Percentiles rank a stretch among this genome's conserved stretches.
Conservation (phyloP, 2,888 invertebrate genomes). For the Microchrysa polita region DNA sequence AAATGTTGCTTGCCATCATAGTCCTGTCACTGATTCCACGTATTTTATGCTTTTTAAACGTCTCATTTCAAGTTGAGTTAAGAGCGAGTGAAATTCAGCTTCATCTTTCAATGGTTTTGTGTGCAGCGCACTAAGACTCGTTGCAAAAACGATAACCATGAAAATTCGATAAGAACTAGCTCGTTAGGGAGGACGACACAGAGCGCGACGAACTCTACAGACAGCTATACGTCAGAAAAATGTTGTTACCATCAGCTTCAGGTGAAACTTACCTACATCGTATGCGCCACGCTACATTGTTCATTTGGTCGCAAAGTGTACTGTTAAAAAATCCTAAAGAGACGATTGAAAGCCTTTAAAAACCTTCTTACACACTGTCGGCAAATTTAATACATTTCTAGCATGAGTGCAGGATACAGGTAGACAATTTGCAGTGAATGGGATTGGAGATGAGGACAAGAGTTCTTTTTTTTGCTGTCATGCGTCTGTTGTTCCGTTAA, state of each 20-base stretch:
- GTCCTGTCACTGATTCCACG: no score
- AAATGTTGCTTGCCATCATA: no score
- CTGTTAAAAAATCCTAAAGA: not conserved
- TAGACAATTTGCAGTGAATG: no score
- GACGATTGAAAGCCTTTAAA: not conserved
- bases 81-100: constrained; percentile 7
- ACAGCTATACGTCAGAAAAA: no score
- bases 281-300: not conserved
- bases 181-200: not conserved
- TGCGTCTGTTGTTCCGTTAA: no score
- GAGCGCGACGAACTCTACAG: no score
- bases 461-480: not conserved
- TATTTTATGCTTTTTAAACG: no score
- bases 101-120: not conserved
- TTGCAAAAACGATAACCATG: constrained; percentile 20
- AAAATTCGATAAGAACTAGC: constrained; percentile 28
- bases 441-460: no score
- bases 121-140: constrained; percentile 13
- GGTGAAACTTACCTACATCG: no score
- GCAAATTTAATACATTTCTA: constrained; percentile 19
- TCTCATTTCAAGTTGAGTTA: not conserved
- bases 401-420: not conserved
- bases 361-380: not conserved
- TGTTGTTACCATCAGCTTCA: no score
- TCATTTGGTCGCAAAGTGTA: not conserved